Evolutionary conservation across 2,888 invertebrate species (phyloP), one percentile per base, ranked within the genome.

Genomic region (Euproctis similis): DNA sequence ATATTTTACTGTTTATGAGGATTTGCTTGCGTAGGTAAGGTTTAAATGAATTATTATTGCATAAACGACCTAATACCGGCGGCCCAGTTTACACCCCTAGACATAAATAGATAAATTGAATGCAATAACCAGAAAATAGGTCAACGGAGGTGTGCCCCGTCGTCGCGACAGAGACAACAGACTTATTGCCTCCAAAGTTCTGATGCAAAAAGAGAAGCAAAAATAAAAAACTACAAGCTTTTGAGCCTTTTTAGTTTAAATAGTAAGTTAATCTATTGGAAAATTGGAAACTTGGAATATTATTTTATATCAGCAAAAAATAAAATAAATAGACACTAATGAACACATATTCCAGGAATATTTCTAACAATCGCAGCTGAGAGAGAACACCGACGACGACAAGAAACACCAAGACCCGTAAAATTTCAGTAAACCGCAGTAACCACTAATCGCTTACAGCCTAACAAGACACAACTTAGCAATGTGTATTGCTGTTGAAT

Each of bases 91-190:
- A 61, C 68, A 72, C 65, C 74, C 74, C 54, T 59, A 66, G 66
- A 74, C 71, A 73, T 74, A 77, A 77, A 80, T 81, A 81, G 71
- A 70, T 72, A 76, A 68, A 64, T 71, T 65, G 69, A 63, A 82
- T 81, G 81, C 81, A 84, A 66, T 78, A 82, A 66, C 70, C 76
- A 77, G 84, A 78, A 84, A 76, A 82, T 84, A 82, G 84, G 84
- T 84, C 84, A 84, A 64, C 69, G 69, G 78, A 81, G 82, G 82
- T 81, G 81, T 75, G 82, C 77, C 81, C 74, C 69, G 70, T 59
- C 71, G 56, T 65, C 65, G 61, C 62, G 70, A 71, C 56, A 66
- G 72, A 71, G 70, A 74, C 67, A 59, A 59, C 60, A 59, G 47
- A 59, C 67, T 63, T 58, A 71, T 71, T 69, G 63, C 53, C 71